phyloP scores from a whole-genome alignment of 2,888 invertebrate species.

The Arctia plantaginis region DNA sequence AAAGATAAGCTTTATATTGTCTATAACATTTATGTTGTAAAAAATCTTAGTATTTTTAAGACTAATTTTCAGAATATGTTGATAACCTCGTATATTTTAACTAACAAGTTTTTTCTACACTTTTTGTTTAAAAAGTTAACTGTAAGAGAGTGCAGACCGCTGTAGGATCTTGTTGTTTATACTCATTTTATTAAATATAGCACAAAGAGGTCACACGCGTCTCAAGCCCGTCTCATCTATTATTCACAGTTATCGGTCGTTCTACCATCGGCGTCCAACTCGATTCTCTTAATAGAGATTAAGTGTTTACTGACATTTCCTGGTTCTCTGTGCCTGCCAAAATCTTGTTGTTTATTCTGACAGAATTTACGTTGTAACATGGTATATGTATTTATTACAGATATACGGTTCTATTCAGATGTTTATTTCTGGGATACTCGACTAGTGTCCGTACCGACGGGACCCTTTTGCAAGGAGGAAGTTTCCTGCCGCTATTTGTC shows the following conservation, averaged over 20 bases:
- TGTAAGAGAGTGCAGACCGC: conserved; percentile 35
- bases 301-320: conserved; percentile 70
- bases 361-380: background rate
- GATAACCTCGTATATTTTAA: background rate
- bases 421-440: background rate
- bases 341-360: conserved; percentile 42
- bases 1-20: conserved; percentile 28
- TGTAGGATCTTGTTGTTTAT: conserved; percentile 33
- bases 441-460: background rate
- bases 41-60: conserved; percentile 45
- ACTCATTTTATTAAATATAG: conserved; percentile 53
- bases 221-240: conserved; percentile 66
- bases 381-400: background rate
- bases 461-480: background rate
- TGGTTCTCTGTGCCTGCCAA: conserved; percentile 38
- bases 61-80: conserved; percentile 28
- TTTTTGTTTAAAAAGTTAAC: conserved; percentile 8
- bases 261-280: conserved; percentile 58
- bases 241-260: conserved; percentile 68
- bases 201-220: conserved; percentile 59
- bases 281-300: conserved; percentile 70
- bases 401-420: background rate
- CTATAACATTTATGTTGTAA: conserved; percentile 42
- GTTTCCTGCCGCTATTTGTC: too few species aligned
- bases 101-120: background rate